Base-by-base conservation (phyloP, 2,113 vertebrate genomes). In the Peromyscus maniculatus region DNA sequence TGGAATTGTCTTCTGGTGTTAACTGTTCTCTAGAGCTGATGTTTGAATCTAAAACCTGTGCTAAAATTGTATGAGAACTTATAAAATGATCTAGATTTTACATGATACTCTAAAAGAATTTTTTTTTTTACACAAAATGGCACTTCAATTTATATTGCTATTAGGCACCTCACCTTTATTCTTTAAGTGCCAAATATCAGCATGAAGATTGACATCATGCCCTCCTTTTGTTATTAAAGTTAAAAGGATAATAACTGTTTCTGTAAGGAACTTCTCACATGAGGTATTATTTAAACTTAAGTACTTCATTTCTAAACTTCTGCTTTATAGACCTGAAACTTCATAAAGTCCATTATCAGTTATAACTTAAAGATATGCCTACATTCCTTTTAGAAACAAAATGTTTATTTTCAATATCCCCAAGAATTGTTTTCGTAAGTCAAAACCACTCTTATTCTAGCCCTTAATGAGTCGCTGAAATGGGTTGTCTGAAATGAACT, bases 91-190 rank as follows among this genome's bases (percentile, higher is more conserved):
- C 22, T 92, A 72, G 52, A 28, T 72, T 49, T 89, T 90, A 46
- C 33, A 39, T 67, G 46, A 93, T 52, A 64, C 31, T 80, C 71
- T 69, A 87, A 87, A 39, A 49, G n/a, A 6, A 21, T 80, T 59
- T 16, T 62, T 69, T 93, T 87, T 77, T 94, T 86, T 39, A 46
- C n/a, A 69, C n/a, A 82, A 91, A 87, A 49, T 66, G n/a, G 93
- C 2, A 82, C 15, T 91, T 83, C 36, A 62, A 46, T 24, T 93
- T 69, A 22, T 7, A 28, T 67, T 75, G 80, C 11, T 43, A 59
- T 7, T 43, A n/a, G 55, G 15, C 33, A 82, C 12, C 19, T 91
- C 39, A 78, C 21, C 57, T 59, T 67, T 49, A 90, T 36, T 22
- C 26, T 55, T 97, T 62, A 62, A 84, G 78, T 75, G 36, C 17